These are phyloP conservation scores for Diarsia dahlii DNA, from an alignment of 2,888 invertebrate genomes.

Conservation along the genomic window DNA sequence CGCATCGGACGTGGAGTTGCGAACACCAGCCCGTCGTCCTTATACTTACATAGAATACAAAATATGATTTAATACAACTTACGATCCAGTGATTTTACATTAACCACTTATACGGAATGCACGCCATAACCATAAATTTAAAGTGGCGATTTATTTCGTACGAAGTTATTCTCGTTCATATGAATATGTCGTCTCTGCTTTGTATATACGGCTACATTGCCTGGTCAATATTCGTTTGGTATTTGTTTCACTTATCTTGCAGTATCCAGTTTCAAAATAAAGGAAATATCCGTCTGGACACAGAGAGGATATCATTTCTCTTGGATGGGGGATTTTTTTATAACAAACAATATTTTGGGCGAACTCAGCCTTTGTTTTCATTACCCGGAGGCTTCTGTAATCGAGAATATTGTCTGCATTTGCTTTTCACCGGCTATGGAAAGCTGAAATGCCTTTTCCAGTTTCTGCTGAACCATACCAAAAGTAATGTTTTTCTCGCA, in stretches of 20 bases:
- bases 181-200: conserved; percentile 28
- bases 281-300: conserved; percentile 33
- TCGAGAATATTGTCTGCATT: conserved; percentile 10
- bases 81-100: conserved; percentile 41
- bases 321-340: neutral
- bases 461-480: neutral
- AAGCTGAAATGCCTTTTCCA: conserved; percentile 2
- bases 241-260: conserved; percentile 41
- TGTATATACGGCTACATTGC: conserved; percentile 41
- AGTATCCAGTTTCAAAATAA: conserved; percentile 54
- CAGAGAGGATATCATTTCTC: conserved; percentile 34
- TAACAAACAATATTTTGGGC: neutral
- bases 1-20: too few relatives aligned
- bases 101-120: conserved; percentile 40
- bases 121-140: conserved; percentile 53
- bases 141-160: conserved; percentile 51
- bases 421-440: neutral
- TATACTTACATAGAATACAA: too few relatives aligned
- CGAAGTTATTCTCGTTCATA: conserved; percentile 38
- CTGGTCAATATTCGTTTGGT: conserved; percentile 31
- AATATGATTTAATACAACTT: conserved; percentile 31
- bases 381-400: neutral
- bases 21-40: too few relatives aligned
- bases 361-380: conserved; percentile 14
- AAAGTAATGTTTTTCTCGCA: conserved; percentile 22